Evolutionary conservation across 2,888 invertebrate species (phyloP).

Genomic region (Papilio protenor): DNA sequence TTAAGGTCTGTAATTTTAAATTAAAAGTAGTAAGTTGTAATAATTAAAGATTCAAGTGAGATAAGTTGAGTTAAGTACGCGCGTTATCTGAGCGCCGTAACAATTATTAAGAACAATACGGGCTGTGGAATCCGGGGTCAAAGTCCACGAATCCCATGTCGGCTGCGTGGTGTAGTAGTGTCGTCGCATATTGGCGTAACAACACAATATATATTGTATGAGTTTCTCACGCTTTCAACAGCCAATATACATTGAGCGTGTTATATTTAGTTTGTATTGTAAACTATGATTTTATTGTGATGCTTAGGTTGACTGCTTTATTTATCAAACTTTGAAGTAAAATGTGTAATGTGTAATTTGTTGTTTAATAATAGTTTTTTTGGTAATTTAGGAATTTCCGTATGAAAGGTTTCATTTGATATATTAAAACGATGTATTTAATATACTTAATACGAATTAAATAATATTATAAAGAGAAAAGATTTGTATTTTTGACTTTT

Average conservation of each 20-base stretch:
- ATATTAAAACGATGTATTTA: no score
- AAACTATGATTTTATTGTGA: background rate
- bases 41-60: constrained; percentile 18
- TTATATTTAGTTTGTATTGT: constrained; percentile 25
- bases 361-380: background rate
- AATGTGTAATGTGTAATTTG: background rate
- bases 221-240: background rate
- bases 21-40: background rate
- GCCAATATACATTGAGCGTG: background rate
- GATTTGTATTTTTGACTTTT: no score
- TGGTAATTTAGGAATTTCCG: no score
- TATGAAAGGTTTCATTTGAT: no score
- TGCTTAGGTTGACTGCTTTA: background rate
- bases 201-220: background rate
- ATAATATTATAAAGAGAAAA: no score
- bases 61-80: constrained; percentile 5
- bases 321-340: background rate
- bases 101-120: constrained; percentile 41
- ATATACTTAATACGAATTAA: no score
- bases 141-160: constrained; percentile 49
- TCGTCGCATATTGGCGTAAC: constrained; percentile 8
- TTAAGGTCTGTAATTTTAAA: background rate
- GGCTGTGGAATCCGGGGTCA: constrained; percentile 52
- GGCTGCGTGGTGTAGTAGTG: constrained; percentile 32
- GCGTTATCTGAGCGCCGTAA: constrained; percentile 36